Evolutionary conservation across 2,113 vertebrate genomes (phyloP).

Genomic region (Rhabdornis inornatus): DNA sequence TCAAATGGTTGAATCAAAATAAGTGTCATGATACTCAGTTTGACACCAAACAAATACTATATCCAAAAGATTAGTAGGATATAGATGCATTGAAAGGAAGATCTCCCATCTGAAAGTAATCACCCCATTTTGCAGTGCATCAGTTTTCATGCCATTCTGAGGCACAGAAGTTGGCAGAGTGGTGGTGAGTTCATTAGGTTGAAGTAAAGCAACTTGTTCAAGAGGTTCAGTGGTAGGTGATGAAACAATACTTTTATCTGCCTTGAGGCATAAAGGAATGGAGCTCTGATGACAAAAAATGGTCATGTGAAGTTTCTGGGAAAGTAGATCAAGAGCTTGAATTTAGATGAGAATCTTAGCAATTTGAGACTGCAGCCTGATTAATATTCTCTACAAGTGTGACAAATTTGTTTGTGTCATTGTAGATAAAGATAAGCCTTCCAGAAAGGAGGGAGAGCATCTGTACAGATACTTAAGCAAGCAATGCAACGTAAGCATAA

Average conservation of each 20-base stretch:
- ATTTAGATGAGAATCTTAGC: background rate
- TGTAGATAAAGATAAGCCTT: background rate
- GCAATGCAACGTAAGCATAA: background rate
- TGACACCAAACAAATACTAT: background rate
- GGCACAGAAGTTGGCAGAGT: background rate
- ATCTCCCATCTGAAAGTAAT: background rate
- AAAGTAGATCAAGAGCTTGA: background rate
- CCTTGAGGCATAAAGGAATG: background rate
- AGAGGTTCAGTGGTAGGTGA: background rate
- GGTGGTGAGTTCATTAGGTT: background rate
- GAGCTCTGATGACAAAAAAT: background rate
- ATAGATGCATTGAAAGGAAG: background rate
- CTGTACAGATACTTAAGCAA: background rate
- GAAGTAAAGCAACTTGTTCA: background rate
- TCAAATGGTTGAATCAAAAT: background rate
- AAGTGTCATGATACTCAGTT: background rate
- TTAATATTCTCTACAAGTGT: background rate
- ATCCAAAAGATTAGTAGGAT: background rate
- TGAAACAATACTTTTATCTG: background rate
- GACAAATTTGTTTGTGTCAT: background rate
- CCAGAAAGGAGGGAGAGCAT: background rate
- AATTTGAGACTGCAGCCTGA: background rate
- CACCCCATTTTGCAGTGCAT: background rate
- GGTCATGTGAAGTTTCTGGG: background rate
- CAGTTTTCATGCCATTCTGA: background rate